Base-by-base conservation (phyloP, 2,113 vertebrate species). In the Muscicapa adusta region DNA sequence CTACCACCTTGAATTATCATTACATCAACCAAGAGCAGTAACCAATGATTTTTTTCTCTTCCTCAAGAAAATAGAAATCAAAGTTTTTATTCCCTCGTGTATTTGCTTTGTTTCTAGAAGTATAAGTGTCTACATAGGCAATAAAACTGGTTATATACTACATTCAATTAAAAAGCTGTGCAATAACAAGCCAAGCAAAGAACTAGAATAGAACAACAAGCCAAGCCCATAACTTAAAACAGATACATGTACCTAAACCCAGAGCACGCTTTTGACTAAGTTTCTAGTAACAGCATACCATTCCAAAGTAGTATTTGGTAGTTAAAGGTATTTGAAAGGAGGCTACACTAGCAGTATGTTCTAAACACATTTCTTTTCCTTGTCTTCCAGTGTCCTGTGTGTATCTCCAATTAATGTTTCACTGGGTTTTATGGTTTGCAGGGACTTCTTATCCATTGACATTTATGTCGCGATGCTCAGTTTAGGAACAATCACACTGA, bases 231-330 rank as follows among this genome's bases (percentile, higher is more conserved):
- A 62, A 71, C 5, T 82, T 75, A 38, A 18, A 74, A 15, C 9
- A 54, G 3, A 17, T 40, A 50, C 20, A 26, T 4, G 18, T 62
- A 20, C 5, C 38, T 58, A 31, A 74, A 61, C 28, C 4, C 34
- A 48, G 22, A 50, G 28, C 0, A 0, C 18, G 12, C 2, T 75
- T 40, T 50, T 62, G 6, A 10, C 8, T 42, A 54, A 4, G 2
- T 74, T 74, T 92, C 33, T 71, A 33, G 33, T 51, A 47, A 31
- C 7, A 47, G 6, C 2, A 3, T 17, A 22, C 2, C 8, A 8
- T 17, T 70, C 70, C 25, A 48, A 68, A 65, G 19, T 6, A 56
- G 4, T 18, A 72, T 38, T 45, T 72, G 13, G 3, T 54, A 42
- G 7, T 33, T 75, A 33, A 42, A 66, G 0, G 12, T 36, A 24